These are phyloP conservation scores for Penelope pileata DNA, from an alignment of 2,113 vertebrate species.

Conservation along the genomic window DNA sequence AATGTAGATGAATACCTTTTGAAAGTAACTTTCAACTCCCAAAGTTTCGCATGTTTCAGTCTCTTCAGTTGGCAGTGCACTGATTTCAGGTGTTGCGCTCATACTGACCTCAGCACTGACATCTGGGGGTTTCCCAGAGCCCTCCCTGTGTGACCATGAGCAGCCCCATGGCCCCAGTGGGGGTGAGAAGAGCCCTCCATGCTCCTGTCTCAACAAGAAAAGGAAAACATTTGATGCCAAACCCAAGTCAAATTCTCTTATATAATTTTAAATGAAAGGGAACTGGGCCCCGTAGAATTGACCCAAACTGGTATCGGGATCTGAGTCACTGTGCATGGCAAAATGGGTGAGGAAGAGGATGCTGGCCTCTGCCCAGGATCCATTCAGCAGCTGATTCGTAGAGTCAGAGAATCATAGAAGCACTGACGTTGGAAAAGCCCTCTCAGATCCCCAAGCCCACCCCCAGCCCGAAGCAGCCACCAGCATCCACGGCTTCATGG, in stretches of 20 bases:
- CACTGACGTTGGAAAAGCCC: too few relatives aligned
- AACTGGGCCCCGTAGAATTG: background rate
- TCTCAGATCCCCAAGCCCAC: too few relatives aligned
- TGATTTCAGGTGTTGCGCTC: background rate
- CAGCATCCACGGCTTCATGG: background rate
- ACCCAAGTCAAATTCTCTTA: too few relatives aligned
- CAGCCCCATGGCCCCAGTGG: background rate
- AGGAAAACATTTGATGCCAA: background rate
- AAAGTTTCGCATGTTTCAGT: background rate
- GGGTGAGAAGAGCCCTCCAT: background rate
- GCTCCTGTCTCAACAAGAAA: background rate
- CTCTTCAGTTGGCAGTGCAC: fast-evolving
- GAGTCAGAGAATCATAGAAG: too few relatives aligned
- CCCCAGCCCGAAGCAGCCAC: fast-evolving
- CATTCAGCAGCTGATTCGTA: too few relatives aligned
- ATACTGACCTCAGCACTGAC: background rate
- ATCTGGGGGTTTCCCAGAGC: background rate
- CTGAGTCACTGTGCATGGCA: too few relatives aligned
- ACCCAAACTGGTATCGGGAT: background rate
- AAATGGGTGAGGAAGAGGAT: background rate
- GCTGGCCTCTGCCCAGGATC: background rate
- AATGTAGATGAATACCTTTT: background rate
- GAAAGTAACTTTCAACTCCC: background rate
- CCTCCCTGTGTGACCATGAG: background rate
- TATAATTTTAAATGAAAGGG: background rate